Evolutionary conservation across 2,888 invertebrate genomes (phyloP).

Genomic region (Octodonta nipae): DNA sequence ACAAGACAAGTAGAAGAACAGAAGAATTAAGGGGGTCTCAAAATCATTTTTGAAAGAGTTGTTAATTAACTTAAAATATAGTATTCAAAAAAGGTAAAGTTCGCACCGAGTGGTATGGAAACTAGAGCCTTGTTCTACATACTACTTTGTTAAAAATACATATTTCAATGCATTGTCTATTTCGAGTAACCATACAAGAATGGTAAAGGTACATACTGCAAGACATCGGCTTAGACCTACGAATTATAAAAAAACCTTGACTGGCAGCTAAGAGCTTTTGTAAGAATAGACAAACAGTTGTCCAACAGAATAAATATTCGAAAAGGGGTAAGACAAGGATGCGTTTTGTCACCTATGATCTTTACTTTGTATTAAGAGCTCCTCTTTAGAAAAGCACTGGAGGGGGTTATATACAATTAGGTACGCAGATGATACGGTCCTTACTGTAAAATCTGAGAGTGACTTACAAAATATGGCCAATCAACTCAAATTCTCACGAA

Average conservation of each 20-base stretch:
- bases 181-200: background rate
- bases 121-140: no score
- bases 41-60: no score
- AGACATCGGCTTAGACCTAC: background rate
- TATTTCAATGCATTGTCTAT: background rate
- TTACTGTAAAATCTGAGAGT: background rate
- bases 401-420: constrained; percentile 1
- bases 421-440: constrained; percentile 1
- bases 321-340: background rate
- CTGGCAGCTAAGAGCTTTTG: background rate
- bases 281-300: background rate
- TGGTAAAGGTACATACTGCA: no score
- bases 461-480: background rate
- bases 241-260: constrained; percentile 1
- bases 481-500: constrained; percentile 1
- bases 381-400: constrained; percentile 1
- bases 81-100: no score
- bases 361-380: background rate
- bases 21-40: no score
- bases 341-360: constrained; percentile 1
- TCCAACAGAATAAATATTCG: constrained; percentile 1
- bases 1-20: no score
- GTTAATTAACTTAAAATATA: no score
- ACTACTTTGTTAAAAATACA: no score
- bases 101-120: no score